A percentile compares a stretch with the other conserved stretches of the same genome.
Evolutionary conservation across 2,888 invertebrate genomes (phyloP).

Genomic region (Pheosia gnoma): DNA sequence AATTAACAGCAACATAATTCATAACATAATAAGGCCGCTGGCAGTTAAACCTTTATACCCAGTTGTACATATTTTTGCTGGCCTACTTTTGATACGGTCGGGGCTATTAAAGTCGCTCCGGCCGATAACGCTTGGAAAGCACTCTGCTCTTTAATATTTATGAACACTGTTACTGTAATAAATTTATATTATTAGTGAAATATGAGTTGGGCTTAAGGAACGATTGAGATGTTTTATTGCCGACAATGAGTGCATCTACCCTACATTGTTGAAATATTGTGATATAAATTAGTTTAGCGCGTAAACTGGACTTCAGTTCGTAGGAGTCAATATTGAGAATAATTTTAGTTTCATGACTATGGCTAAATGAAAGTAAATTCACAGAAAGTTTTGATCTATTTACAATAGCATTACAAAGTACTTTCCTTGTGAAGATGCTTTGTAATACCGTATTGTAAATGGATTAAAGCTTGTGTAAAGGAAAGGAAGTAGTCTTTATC

Average conservation of each 20-base stretch:
- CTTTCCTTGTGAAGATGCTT: no score
- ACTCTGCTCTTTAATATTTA: conserved; percentile 46
- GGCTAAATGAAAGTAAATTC: no score
- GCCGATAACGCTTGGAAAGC: conserved; percentile 47
- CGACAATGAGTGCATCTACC: conserved; percentile 1
- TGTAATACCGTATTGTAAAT: no score
- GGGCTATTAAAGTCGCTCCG: conserved; percentile 35
- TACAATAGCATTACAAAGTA: no score
- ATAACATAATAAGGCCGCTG: conserved; percentile 13
- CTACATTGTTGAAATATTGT: background rate
- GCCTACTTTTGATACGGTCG: conserved; percentile 52
- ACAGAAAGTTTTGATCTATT: no score
- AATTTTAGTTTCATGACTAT: no score
- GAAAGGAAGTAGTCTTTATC: no score
- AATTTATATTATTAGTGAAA: conserved; percentile 24
- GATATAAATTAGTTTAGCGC: background rate
- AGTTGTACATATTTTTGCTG: conserved; percentile 50
- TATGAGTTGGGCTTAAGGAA: conserved; percentile 11
- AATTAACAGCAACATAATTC: conserved; percentile 13
- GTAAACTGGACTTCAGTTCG: no score
- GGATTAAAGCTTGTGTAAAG: no score
- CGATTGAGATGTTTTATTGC: conserved; percentile 2
- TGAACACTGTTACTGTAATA: conserved; percentile 26
- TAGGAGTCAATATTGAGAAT: no score
- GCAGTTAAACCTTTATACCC: conserved; percentile 21